Base-by-base conservation (phyloP, 1,140 invertebrate genomes). In the Cotesia glomerata region DNA sequence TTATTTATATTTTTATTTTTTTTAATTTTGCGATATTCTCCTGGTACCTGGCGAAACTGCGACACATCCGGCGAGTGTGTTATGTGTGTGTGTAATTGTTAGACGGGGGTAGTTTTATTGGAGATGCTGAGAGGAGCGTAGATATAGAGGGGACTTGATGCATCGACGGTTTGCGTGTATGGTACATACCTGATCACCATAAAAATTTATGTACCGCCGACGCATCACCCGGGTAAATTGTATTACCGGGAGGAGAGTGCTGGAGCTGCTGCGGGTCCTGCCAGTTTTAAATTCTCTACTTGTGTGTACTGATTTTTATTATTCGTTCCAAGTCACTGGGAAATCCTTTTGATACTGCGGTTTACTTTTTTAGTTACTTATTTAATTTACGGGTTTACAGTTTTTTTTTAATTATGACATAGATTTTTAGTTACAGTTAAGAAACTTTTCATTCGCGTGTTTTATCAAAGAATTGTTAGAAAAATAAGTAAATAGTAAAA, bases 121-220 rank as follows among this genome's bases (percentile, higher is more conserved):
- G 39, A 45, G 39, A 45, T 0, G 39, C 39, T 45, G 39, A 2
- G 39, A 45, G 39, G 39, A 45, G 26, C 26, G 26, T 26, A 26
- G 26, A 26, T 26, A 26, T 26, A 26, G 11, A 45, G 39, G 39
- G 39, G 3, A n/a, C n/a, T 2, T 11, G 39, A 76, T 83, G 79
- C 78, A 85, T 83, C 78, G 79, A 80, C 76, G 71, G 77, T 73
- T 75, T 71, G 56, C 45, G 72, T 63, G 76, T 77, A 78, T 71
- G 82, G 72, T 63, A 77, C 77, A 78, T 71, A 83, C 80, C 81
- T 86, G 84, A 87, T 86, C 81, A 86, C 80, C 84, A 85, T 86
- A 86, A 86, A 87, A 87, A 85, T 86, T 82, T 83, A 84, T 84
- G 82, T 78, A 78, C 76, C 77, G 78, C 82, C 79, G 79, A 82